phyloP scores from a whole-genome alignment of 1,140 invertebrate species.

The Scaptomyza graminum region DNA sequence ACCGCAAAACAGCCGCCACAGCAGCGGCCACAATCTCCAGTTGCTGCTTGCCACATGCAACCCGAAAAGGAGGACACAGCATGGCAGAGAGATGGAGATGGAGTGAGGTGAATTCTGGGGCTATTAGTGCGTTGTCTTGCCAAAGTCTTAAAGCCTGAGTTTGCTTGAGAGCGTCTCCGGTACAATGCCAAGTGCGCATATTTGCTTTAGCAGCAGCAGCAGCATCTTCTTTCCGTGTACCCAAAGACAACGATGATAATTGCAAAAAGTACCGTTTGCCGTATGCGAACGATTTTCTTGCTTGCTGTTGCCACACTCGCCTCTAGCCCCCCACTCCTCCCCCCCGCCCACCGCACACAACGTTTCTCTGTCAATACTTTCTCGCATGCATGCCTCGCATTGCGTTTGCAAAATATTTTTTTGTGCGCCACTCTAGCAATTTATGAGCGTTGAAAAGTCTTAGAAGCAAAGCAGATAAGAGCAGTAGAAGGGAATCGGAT shows the following conservation, averaged over 20 bases:
- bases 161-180: constrained; percentile 21
- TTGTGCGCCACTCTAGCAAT: constrained; percentile 61
- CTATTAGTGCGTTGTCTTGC: constrained; percentile 80
- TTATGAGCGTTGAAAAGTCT: constrained; percentile 82
- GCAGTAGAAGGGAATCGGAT: too few relatives aligned
- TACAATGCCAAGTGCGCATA: constrained; percentile 80
- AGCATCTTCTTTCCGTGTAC: constrained; percentile 30
- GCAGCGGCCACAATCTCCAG: constrained; percentile 21
- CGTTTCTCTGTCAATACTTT: constrained; percentile 36
- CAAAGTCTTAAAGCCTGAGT: constrained; percentile 27
- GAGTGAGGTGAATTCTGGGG: constrained; percentile 21
- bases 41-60: constrained; percentile 42
- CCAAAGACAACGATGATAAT: constrained; percentile 76
- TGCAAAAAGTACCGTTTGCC: constrained; percentile 78
- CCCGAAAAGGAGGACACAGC: constrained; percentile 48
- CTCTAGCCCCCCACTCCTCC: background rate
- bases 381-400: constrained; percentile 51
- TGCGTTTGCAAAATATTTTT: constrained; percentile 77
- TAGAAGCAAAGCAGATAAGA: constrained; percentile 43
- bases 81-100: background rate
- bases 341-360: background rate
- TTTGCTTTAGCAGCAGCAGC: constrained; percentile 65
- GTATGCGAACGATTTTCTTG: constrained; percentile 72
- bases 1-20: constrained; percentile 55
- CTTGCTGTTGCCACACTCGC: constrained; percentile 13